Evolutionary conservation across 2,797 vertebrate species (phyloP).

Genomic region (Danio kyathit): DNA sequence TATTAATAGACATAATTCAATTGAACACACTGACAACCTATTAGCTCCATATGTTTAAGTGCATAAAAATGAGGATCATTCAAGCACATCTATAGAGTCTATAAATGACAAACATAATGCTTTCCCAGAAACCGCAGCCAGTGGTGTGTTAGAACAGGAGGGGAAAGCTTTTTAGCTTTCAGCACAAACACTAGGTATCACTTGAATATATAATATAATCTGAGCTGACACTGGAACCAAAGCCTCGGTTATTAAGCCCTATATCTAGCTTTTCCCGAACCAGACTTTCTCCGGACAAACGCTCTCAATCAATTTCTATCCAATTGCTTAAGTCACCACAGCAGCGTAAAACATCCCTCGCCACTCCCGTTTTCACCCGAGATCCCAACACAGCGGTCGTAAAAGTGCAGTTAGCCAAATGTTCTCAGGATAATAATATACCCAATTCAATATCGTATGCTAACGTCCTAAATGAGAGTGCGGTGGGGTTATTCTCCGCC

Average conservation of each 20-base stretch:
- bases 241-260: constrained; percentile 56
- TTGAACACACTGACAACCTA: constrained; percentile 64
- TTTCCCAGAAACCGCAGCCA: constrained; percentile 65
- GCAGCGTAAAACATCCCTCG: constrained; percentile 56
- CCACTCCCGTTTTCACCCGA: constrained; percentile 54
- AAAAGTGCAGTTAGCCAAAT: constrained; percentile 61
- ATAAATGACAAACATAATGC: constrained; percentile 68
- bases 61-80: constrained; percentile 68
- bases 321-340: constrained; percentile 61
- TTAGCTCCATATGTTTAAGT: constrained; percentile 55
- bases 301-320: constrained; percentile 68
- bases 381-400: constrained; percentile 37
- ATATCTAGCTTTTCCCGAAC: constrained; percentile 59
- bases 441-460: constrained; percentile 54
- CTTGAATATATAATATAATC: constrained; percentile 69
- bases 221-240: constrained; percentile 65
- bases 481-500: constrained; percentile 27
- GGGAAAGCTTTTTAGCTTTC: constrained; percentile 65
- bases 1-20: constrained; percentile 50
- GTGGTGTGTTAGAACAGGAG: constrained; percentile 54
- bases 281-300: constrained; percentile 53
- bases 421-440: constrained; percentile 57
- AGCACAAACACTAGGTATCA: constrained; percentile 66
- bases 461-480: constrained; percentile 53
- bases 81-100: constrained; percentile 52